Conservation (phyloP, 1,140 invertebrate species). For the Oryzaephilus surinamensis region DNA sequence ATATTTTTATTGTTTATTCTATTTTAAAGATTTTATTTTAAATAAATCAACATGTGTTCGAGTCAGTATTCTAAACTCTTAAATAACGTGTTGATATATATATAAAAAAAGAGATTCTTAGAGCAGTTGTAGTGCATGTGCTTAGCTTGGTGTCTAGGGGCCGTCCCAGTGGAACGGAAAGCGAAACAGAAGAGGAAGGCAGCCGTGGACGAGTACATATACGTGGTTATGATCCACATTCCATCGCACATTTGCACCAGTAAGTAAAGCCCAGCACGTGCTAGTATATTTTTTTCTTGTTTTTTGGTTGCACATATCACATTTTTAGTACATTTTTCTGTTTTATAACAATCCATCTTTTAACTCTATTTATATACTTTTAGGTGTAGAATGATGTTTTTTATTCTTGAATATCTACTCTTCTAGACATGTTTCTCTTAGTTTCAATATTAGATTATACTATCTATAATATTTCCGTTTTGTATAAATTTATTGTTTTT, state of each 20-base stretch:
- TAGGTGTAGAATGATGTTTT: background rate
- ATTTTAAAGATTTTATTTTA: too few species aligned
- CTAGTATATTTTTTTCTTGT: slow-evolving; percentile 2
- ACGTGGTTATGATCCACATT: slow-evolving; percentile 30
- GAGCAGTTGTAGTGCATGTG: slow-evolving; percentile 33
- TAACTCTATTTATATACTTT: too few species aligned
- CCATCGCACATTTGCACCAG: slow-evolving; percentile 37
- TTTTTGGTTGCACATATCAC: background rate
- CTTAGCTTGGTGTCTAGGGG: slow-evolving; percentile 38
- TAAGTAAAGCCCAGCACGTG: slow-evolving; percentile 38
- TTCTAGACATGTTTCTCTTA: background rate
- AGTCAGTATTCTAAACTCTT: too few species aligned
- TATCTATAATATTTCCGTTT: background rate
- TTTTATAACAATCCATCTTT: background rate
- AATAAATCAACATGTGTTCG: too few species aligned
- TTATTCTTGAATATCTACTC: background rate
- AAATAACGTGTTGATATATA: too few species aligned
- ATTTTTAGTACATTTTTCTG: too few species aligned
- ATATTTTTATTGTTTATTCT: too few species aligned
- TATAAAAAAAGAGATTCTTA: too few species aligned
- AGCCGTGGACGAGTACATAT: slow-evolving; percentile 27
- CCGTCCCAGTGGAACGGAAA: slow-evolving; percentile 39
- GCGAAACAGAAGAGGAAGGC: slow-evolving; percentile 44
- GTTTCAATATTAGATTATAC: too few species aligned
- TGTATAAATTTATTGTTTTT: too few species aligned